Evolutionary conservation across 2,113 vertebrate species (phyloP).

Genomic region (Nothobranchius furzeri): DNA sequence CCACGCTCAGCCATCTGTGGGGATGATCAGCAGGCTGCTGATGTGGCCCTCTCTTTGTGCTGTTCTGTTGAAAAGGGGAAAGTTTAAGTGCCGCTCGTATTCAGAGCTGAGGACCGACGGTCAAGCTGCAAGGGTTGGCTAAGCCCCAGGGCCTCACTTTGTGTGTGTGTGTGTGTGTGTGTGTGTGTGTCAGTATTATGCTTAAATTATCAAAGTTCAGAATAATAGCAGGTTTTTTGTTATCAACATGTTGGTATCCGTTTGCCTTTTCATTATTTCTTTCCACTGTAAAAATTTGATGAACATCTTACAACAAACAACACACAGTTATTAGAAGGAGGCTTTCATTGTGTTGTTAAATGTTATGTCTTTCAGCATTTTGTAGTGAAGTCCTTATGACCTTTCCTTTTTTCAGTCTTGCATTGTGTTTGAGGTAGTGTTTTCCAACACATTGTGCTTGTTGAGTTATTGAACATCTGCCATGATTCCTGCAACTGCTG

Average conservation of each 20-base stretch:
- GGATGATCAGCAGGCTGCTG: conserved; percentile 70
- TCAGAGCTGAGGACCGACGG: conserved; percentile 66
- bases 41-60: conserved; percentile 78
- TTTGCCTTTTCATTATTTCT: background rate
- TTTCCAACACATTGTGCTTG: conserved; percentile 2
- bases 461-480: conserved; percentile 28
- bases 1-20: conserved; percentile 70
- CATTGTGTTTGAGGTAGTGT: no score
- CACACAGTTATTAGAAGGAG: no score
- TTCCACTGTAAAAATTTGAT: background rate
- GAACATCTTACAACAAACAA: background rate
- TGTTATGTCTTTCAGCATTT: background rate
- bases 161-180: background rate
- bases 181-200: background rate
- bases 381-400: rapidly evolving
- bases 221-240: conserved; percentile 21
- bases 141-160: conserved; percentile 60
- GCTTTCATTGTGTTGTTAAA: background rate
- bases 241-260: background rate
- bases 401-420: background rate
- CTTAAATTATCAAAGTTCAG: conserved; percentile 23
- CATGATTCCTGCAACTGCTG: conserved; percentile 6
- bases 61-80: conserved; percentile 79
- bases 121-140: conserved; percentile 70
- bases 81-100: conserved; percentile 80